Evolutionary conservation across 2,888 invertebrate genomes (phyloP).

Genomic region (Drosophila cognata): DNA sequence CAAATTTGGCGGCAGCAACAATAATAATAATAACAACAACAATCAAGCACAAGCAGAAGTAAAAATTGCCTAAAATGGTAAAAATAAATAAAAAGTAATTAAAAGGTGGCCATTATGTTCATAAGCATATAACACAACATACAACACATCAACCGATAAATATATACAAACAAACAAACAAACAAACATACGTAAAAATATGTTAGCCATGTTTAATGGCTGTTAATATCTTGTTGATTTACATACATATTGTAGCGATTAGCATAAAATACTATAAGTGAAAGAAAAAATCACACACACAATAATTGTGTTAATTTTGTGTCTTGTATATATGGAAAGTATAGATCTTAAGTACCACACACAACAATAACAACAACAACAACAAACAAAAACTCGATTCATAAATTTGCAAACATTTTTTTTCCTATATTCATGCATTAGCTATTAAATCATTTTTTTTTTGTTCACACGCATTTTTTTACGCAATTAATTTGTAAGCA

Average conservation of each 20-base stretch:
- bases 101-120: conserved; percentile 38
- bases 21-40: conserved; percentile 37
- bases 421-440: conserved; percentile 9
- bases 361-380: conserved; percentile 10
- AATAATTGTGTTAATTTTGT: conserved; percentile 17
- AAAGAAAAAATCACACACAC: conserved; percentile 2
- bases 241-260: conserved; percentile 56
- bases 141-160: conserved; percentile 6
- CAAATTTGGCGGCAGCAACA: conserved; percentile 48
- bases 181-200: conserved; percentile 38
- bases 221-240: conserved; percentile 53
- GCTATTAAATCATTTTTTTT: conserved; percentile 14
- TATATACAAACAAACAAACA: conserved; percentile 16
- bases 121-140: conserved; percentile 17
- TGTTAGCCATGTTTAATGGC: conserved; percentile 58
- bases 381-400: conserved; percentile 15
- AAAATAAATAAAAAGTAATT: conserved; percentile 10
- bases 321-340: conserved; percentile 7
- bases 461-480: conserved; percentile 9
- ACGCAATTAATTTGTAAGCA: conserved; percentile 44
- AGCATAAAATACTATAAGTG: conserved; percentile 34
- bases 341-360: conserved; percentile 12
- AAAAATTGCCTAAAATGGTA: conserved; percentile 39
- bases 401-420: conserved; percentile 8
- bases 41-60: conserved; percentile 28